Evolutionary conservation across 2,113 vertebrate genomes (phyloP).

Genomic region (Pungitius pungitius): DNA sequence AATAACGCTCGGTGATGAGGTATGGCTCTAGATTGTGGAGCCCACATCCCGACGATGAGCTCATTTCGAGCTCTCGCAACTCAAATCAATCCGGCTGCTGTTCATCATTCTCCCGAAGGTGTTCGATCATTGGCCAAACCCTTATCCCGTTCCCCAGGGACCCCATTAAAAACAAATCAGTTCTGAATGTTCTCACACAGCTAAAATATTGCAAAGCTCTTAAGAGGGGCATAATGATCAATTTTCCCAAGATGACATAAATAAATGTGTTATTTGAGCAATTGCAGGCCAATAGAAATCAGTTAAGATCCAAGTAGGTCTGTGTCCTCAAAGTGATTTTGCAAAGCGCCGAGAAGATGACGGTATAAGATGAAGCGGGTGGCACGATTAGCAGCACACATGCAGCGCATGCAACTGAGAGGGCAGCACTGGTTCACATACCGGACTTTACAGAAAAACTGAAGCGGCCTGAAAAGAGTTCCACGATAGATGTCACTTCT

Average conservation of each 20-base stretch:
- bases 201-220: conserved; percentile 14
- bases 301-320: not conserved
- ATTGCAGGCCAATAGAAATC: conserved; percentile 14
- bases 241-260: conserved; percentile 15
- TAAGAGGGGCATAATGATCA: conserved; percentile 22
- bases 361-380: conserved; percentile 41
- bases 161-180: conserved; percentile 33
- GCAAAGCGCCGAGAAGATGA: conserved; percentile 32
- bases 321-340: conserved; percentile 27
- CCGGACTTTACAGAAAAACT: conserved; percentile 84
- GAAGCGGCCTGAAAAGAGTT: conserved; percentile 83
- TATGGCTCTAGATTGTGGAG: not conserved
- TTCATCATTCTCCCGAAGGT: conserved; percentile 23
- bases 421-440: conserved; percentile 76
- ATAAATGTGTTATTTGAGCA: conserved; percentile 19
- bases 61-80: conserved; percentile 21
- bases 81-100: conserved; percentile 26
- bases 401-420: conserved; percentile 71
- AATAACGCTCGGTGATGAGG: conserved; percentile 36
- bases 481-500: conserved; percentile 83
- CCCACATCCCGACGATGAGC: conserved; percentile 30
- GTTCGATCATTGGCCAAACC: conserved; percentile 22
- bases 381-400: conserved; percentile 62
- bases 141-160: not conserved
- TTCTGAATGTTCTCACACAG: conserved; percentile 23